Base-by-base conservation (phyloP, 2,797 vertebrate species). In the Streptopelia turtur region DNA sequence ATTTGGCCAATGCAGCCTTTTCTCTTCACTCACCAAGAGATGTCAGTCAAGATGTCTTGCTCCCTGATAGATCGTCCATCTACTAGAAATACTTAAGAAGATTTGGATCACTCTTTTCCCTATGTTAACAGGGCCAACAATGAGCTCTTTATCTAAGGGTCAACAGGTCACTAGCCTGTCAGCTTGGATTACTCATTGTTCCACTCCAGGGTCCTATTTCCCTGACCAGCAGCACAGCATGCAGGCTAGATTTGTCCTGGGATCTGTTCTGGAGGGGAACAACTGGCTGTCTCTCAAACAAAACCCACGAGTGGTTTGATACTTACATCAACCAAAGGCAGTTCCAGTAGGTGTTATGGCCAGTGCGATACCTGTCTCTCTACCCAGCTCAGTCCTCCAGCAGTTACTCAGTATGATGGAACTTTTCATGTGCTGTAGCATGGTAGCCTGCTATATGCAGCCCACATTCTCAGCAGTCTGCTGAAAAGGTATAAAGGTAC, bases 161-260 rank as follows among this genome's bases (percentile, higher is more conserved):
- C 94, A 94, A 18, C n/a, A 70, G 95, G 95, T 97, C 96, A 94
- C 28, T 49, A 30, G 60, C 80, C 77, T 0, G 28, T 94, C 96
- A 97, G 75, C 92, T 95, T 93, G 88, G 70, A 96, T 95, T 95
- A 96, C 81, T 95, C 87, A 28, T 84, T 95, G 90, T 95, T 95
- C 95, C 92, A 45, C 56, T 77, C 59, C 0, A 3, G 65, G 86
- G 43, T 84, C 92, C 66, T 0, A 0, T 89, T 95, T 87, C 78
- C 63, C 88, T 82, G 83, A n/a, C 49, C 83, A 70, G 87, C 47
- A 86, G 70, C 77, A 82, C 92, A 90, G 83, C 59, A 49, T 53
- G 70, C 16, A 66, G 37, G 33, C 60, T 74, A 5, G n/a, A 45
- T 86, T 90, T 90, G 71, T 56, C 59, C 64, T 87, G 77, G 78